Evolutionary conservation across 2,797 vertebrate genomes (phyloP), one percentile per base, ranked within the genome.

Genomic region (Halcyon badia): DNA sequence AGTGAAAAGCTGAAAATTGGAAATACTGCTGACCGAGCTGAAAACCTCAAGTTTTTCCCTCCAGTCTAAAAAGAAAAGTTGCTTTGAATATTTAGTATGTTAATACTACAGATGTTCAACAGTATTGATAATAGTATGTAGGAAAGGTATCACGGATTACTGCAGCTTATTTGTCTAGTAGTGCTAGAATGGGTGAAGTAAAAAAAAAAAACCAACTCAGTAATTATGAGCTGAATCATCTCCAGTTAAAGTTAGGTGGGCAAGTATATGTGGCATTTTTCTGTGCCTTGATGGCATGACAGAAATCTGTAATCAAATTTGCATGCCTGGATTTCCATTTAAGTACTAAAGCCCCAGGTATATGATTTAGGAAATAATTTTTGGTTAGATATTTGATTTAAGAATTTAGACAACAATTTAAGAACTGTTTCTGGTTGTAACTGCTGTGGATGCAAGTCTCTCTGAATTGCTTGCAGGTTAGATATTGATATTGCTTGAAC

Each of bases 251-350:
- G n/a, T 72, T 89, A 71, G 52, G 37, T 76, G 90, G 84, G 73
- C 28, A n/a, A 83, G 30, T 90, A 16, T 22, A 77, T 57, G 68
- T 92, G 79, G 21, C 77, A 14, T 83, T 94, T 93, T 94, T 64
- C 68, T 85, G 52, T 85, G 65, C 65, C 87, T 91, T 87, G 84
- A 77, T 78, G 68, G 33, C 4, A 2, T 87, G 84, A 71, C 90
- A 92, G 94, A 96, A 94, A 68, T 64, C 12, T 73, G 48, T 83
- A 91, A 91, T 89, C 71, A 71, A 77, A 83, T 96, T 87, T 94
- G 46, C 84, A 78, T 89, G 91, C 84, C 64, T 93, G 41, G 82
- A 81, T 94, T 94, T 96, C 57, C 54, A 61, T 80, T 94, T 91
- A 70, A 42, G 92, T 80, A 48, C 41, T 77, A 73, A 89, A 77